Evolutionary conservation across 2,113 vertebrate species (phyloP), one percentile per base, ranked within the genome.

Genomic region (Erpornis zantholeuca): DNA sequence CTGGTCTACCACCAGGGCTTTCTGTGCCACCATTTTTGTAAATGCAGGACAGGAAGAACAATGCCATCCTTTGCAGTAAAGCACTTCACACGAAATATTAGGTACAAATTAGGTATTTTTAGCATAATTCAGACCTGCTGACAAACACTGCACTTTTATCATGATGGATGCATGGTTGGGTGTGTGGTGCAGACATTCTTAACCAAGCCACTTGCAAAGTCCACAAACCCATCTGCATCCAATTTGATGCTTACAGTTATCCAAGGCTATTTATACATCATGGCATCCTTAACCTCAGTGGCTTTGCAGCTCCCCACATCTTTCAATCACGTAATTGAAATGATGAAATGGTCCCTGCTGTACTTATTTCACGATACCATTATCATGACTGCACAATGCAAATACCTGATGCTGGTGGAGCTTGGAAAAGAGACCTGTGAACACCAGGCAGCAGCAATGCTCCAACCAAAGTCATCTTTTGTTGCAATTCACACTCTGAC

Each of bases 301-400:
- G 93, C 90, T 97, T 95, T 88, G 69, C 82, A 88, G 94, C 90
- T 96, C 86, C 93, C 88, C 90, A 95, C 90, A 96, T 90, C 94
- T 95, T 91, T 97, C 93, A 94, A 3, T 86, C 82, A 52, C 8
- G 0, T 86, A 93, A 96, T 53, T 88, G 69, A 68, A 79, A 83
- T 90, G 90, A 96, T 78, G 65, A 78, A 96, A 80, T 21, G 36
- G 60, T 86, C 93, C 79, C 92, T 19, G 52, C 47, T 29, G 90
- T 11, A 61, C 31, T 90, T 73, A 86, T 52, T 95, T 78, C 80
- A 61, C 0, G 53, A 86, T 78, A 64, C 82, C 80, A 33, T 56
- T 59, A 36, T 75, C 25, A 6, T 45, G 88, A 47, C 64, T 24
- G 47, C 33, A 66, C 71, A 88, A 40, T 3, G 0, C 52, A 54